Percentiles rank a stretch among this genome's conserved stretches.
These are phyloP conservation scores for Lithobates pipiens DNA, from an alignment of 2,797 vertebrate genomes.

Conservation along the genomic window DNA sequence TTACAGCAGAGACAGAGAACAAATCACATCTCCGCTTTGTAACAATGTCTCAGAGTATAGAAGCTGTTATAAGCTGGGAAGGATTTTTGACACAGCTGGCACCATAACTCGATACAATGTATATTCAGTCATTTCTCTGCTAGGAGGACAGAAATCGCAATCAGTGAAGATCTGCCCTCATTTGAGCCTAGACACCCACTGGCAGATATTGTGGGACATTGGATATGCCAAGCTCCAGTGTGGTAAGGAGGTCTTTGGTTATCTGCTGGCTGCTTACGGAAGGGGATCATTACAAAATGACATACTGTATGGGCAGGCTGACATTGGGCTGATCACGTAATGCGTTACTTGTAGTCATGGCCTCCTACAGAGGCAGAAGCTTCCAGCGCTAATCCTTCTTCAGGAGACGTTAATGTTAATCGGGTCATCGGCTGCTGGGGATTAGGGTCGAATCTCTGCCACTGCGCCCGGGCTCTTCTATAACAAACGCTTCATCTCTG, in stretches of 20 bases:
- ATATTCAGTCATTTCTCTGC: too few relatives aligned
- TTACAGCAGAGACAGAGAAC: too few relatives aligned
- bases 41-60: too few relatives aligned
- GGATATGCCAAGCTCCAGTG: not conserved
- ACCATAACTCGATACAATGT: too few relatives aligned
- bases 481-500: too few relatives aligned
- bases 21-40: too few relatives aligned
- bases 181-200: not conserved
- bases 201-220: constrained; percentile 8
- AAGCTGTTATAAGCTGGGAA: too few relatives aligned
- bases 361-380: constrained; percentile 13
- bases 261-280: not conserved
- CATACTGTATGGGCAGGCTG: not conserved
- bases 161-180: constrained; percentile 2
- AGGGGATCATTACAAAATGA: too few relatives aligned
- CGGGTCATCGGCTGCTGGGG: constrained; percentile 11
- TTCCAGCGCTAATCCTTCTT: constrained; percentile 42
- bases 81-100: too few relatives aligned
- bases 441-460: constrained; percentile 52
- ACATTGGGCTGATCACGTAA: not conserved
- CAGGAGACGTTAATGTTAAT: constrained; percentile 43
- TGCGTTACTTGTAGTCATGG: not conserved
- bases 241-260: not conserved
- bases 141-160: too few relatives aligned
- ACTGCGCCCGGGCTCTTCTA: not conserved